Conservation (phyloP, 2,888 invertebrate genomes). For the Pyrrhia umbra region DNA sequence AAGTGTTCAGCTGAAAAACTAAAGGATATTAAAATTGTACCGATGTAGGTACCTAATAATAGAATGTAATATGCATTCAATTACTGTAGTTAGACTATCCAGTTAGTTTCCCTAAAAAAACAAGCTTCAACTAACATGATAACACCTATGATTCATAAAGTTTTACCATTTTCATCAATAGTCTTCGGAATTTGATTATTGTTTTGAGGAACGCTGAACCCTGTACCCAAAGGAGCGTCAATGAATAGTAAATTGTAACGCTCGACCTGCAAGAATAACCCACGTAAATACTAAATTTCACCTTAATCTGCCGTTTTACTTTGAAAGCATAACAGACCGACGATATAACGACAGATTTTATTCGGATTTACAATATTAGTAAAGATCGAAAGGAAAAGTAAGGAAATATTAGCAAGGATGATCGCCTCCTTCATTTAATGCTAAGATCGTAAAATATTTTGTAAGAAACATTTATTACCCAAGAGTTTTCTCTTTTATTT, state of each 20-base stretch:
- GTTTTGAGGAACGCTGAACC: conserved; percentile 94
- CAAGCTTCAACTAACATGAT: too few species aligned
- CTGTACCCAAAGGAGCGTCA: conserved; percentile 97
- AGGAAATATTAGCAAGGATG: too few species aligned
- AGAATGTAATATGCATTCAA: too few species aligned
- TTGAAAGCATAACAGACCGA: too few species aligned
- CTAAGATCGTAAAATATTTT: neutral
- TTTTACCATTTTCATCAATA: conserved; percentile 55
- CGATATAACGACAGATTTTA: too few species aligned
- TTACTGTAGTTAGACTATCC: too few species aligned
- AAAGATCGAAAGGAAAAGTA: too few species aligned
- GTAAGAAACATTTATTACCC: conserved; percentile 88
- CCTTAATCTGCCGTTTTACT: too few species aligned
- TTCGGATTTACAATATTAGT: too few species aligned
- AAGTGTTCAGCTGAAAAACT: conserved; percentile 91
- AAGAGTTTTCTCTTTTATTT: conserved; percentile 92
- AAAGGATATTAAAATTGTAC: neutral
- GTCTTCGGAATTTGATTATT: conserved; percentile 66
- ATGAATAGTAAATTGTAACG: conserved; percentile 95
- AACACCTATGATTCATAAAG: too few species aligned
- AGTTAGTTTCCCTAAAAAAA: too few species aligned
- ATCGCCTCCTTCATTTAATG: neutral
- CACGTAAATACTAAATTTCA: too few species aligned
- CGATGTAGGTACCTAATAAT: neutral
- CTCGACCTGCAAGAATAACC: conserved; percentile 87